These are phyloP conservation scores for Procapra przewalskii DNA, from an alignment of 2,113 vertebrate genomes.

Conservation along the genomic window DNA sequence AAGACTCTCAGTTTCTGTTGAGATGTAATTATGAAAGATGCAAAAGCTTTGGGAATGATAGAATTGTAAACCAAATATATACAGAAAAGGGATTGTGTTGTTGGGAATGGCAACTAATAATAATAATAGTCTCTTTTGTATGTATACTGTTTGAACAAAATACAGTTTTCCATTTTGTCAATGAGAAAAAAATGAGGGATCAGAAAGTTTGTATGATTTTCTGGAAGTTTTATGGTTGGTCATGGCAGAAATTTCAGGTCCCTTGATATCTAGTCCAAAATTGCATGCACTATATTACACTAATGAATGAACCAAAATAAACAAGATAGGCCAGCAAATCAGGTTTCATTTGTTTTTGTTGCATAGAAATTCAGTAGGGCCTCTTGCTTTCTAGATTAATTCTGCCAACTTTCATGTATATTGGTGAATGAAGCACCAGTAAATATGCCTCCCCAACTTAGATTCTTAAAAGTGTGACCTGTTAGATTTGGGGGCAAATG, in stretches of 20 bases:
- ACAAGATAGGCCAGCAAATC: conserved; percentile 28
- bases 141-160: background rate
- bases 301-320: conserved; percentile 30
- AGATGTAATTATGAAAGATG: background rate
- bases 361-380: background rate
- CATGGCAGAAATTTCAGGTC: background rate
- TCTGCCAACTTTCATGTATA: background rate
- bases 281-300: background rate
- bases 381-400: background rate
- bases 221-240: background rate
- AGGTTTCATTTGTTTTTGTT: conserved; percentile 8
- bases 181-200: background rate
- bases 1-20: background rate
- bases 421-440: background rate
- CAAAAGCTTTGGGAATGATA: background rate
- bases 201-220: background rate
- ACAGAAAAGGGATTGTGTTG: background rate
- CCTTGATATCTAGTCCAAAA: background rate
- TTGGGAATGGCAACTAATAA: background rate
- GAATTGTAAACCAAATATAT: background rate
- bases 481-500: background rate
- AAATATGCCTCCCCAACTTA: background rate
- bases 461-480: background rate
- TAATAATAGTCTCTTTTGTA: background rate
- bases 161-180: background rate